Percentiles rank a stretch among this genome's conserved stretches.
Conservation (phyloP, 92 coral and sea anemone species). For the Heteractis magnifica region DNA sequence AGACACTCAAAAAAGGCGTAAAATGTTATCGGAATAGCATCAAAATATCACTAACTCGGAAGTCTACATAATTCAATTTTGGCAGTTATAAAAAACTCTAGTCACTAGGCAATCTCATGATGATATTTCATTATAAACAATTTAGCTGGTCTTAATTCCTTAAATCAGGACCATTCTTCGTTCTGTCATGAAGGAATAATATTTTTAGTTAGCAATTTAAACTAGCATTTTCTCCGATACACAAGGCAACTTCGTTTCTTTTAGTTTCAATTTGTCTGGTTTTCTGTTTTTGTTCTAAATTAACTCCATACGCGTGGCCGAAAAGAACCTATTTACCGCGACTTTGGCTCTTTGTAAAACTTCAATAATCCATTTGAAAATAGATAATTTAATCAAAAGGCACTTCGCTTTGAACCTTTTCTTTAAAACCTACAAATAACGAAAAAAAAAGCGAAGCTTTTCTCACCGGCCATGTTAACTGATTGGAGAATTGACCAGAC, state of each 20-base stretch:
- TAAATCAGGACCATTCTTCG: constrained; percentile 5
- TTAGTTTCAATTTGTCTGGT: background rate
- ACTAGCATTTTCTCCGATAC: background rate
- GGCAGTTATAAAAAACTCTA: constrained; percentile 14
- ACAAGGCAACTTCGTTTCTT: background rate
- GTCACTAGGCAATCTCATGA: background rate
- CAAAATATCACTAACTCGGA: constrained; percentile 35
- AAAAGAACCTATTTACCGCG: background rate
- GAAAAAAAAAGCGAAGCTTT: background rate
- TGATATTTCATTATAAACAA: constrained; percentile 11
- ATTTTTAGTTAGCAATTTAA: constrained; percentile 8
- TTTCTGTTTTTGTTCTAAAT: background rate
- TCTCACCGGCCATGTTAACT: background rate
- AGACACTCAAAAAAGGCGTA: constrained; percentile 21
- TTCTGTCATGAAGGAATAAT: background rate
- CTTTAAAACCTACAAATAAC: constrained; percentile 1
- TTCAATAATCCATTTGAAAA: constrained; percentile 6
- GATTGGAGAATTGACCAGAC: constrained; percentile 18
- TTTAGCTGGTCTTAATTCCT: constrained; percentile 5
- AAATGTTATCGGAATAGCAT: constrained; percentile 29
- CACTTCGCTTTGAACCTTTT: background rate
- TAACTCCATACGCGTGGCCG: constrained; percentile 3
- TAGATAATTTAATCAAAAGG: background rate
- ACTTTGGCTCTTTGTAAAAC: background rate
- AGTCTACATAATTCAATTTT: constrained; percentile 30